Evolutionary conservation across 2,113 vertebrate species (phyloP).

Genomic region (Zosterops pallidus): DNA sequence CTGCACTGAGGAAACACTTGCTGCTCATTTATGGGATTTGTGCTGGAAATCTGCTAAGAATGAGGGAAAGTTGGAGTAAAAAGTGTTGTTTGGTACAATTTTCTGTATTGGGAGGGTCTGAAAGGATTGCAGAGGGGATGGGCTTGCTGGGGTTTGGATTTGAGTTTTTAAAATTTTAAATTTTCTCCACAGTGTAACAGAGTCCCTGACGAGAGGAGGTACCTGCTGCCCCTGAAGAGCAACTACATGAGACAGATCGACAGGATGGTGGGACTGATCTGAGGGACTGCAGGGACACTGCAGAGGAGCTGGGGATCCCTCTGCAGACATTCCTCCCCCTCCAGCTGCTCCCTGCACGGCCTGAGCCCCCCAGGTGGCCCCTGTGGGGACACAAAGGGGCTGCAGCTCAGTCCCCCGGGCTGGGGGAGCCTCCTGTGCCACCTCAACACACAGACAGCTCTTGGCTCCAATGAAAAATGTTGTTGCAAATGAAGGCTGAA

Average conservation of each 20-base stretch:
- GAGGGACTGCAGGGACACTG: background rate
- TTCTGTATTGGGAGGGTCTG: background rate
- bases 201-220: conserved; percentile 91
- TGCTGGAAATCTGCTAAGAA: background rate
- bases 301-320: background rate
- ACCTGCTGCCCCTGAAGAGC: conserved; percentile 90
- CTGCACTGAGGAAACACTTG: background rate
- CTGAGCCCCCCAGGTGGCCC: conserved; percentile 15
- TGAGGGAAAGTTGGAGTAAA: accelerated
- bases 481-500: conserved; percentile 23
- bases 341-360: background rate
- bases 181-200: conserved; percentile 82
- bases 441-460: background rate
- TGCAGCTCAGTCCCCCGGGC: background rate
- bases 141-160: background rate
- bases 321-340: background rate
- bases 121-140: background rate
- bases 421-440: background rate
- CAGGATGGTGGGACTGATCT: conserved; percentile 94
- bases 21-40: background rate
- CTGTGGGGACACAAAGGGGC: background rate
- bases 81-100: accelerated
- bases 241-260: conserved; percentile 98
- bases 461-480: background rate
- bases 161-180: background rate